A percentile compares a stretch with the other conserved stretches of the same genome.
phyloP scores from a whole-genome alignment of 2,797 vertebrate genomes.

The Micrastur ruficollis region DNA sequence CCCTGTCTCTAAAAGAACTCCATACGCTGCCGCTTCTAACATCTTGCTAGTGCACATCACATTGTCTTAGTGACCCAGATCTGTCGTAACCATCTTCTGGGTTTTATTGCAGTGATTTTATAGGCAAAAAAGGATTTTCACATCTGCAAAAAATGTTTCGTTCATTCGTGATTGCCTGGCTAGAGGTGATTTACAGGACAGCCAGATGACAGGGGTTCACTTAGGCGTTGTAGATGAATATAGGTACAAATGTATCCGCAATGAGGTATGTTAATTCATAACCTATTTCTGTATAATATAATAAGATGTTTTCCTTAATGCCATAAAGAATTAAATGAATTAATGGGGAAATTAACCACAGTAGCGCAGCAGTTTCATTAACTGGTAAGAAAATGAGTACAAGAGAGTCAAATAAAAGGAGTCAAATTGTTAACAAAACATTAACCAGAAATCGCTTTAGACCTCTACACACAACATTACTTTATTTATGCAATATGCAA shows the following conservation, averaged over 20 bases:
- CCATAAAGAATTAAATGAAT: not conserved
- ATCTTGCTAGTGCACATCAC: not conserved
- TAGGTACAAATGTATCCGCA: not conserved
- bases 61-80: conserved; percentile 46
- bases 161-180: not conserved
- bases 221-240: not conserved
- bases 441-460: not conserved
- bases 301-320: not conserved
- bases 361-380: not conserved
- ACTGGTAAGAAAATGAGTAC: not conserved
- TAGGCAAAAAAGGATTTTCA: not conserved
- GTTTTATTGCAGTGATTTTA: not conserved
- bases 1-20: not conserved
- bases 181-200: not conserved
- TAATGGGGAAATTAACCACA: not conserved
- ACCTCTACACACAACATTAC: not conserved
- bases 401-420: not conserved
- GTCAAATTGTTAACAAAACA: not conserved
- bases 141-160: not conserved
- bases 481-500: not conserved
- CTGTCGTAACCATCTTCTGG: not conserved
- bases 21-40: not conserved
- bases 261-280: not conserved
- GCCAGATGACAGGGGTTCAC: not conserved
- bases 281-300: not conserved